Evolutionary conservation across 37 sponge, comb jelly and placozoan genomes (phyloP).

Genomic region (Petrosia ficiformis): DNA sequence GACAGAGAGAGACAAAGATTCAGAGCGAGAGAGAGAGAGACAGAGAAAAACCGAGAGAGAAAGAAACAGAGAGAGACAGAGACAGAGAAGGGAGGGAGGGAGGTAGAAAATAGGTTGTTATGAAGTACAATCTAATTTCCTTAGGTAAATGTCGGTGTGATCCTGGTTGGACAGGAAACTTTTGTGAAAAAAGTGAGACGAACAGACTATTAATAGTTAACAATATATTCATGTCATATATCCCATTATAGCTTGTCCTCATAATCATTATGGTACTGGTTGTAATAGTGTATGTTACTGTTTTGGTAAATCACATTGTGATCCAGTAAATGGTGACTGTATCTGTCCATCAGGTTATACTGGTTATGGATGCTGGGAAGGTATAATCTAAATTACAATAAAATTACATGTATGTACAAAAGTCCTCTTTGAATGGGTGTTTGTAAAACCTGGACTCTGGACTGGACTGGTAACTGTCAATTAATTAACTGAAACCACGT

Average conservation of each 20-base stretch:
- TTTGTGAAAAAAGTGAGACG: conserved; percentile 57
- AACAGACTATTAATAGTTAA: not conserved
- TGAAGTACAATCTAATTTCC: not conserved
- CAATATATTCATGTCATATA: not conserved
- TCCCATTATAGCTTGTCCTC: conserved; percentile 36
- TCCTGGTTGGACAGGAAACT: conserved; percentile 70
- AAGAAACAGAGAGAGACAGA: too few species aligned
- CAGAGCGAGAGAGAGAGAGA: too few species aligned
- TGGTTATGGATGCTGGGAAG: conserved; percentile 32
- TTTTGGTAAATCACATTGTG: conserved; percentile 43
- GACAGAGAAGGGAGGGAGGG: too few species aligned
- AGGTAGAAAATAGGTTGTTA: too few species aligned
- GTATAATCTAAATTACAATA: too few species aligned
- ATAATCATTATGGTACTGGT: conserved; percentile 46
- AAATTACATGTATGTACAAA: too few species aligned
- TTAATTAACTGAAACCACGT: too few species aligned
- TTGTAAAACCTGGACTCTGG: too few species aligned
- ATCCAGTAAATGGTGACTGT: conserved; percentile 61
- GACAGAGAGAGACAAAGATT: too few species aligned
- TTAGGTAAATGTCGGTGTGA: conserved; percentile 70
- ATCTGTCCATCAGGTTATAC: conserved; percentile 49
- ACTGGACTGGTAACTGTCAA: too few species aligned
- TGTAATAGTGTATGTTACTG: conserved; percentile 57
- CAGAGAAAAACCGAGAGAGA: too few species aligned
- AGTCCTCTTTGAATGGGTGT: too few species aligned